Percentiles rank a stretch among this genome's conserved stretches.
These are phyloP conservation scores for Eulimnadia texana DNA, from an alignment of 1,140 invertebrate species.

Conservation along the genomic window DNA sequence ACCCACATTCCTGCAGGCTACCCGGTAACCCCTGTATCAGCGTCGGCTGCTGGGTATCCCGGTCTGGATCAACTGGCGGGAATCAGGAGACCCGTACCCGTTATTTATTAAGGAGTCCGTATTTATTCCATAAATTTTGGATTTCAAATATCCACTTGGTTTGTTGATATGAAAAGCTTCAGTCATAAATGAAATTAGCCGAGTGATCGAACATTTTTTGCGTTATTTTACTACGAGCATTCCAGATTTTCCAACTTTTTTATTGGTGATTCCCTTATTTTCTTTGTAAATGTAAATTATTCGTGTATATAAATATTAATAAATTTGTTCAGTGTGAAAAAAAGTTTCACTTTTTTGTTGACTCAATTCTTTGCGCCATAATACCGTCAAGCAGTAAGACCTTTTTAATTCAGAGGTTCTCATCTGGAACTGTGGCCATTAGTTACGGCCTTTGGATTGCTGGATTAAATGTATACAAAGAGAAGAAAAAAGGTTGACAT, in stretches of 20 bases:
- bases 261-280: background rate
- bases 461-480: background rate
- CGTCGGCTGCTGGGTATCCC: slow-evolving; percentile 19
- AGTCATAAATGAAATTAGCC: background rate
- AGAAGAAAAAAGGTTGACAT: background rate
- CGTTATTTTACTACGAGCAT: background rate
- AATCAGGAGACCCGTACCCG: slow-evolving; percentile 18
- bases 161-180: too few species aligned
- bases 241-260: background rate
- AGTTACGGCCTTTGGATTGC: background rate
- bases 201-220: background rate
- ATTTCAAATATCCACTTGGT: too few species aligned
- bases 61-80: slow-evolving; percentile 20
- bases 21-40: slow-evolving; percentile 20
- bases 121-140: too few species aligned
- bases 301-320: background rate
- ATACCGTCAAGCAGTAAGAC: too few species aligned
- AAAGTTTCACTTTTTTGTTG: background rate
- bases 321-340: background rate
- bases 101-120: slow-evolving; percentile 9
- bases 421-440: background rate
- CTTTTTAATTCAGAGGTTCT: background rate
- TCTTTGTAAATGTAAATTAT: background rate
- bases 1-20: slow-evolving; percentile 19
- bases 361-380: too few species aligned